These are phyloP conservation scores for Parnassius mnemosyne DNA, from an alignment of 2,888 invertebrate species.

Conservation along the genomic window DNA sequence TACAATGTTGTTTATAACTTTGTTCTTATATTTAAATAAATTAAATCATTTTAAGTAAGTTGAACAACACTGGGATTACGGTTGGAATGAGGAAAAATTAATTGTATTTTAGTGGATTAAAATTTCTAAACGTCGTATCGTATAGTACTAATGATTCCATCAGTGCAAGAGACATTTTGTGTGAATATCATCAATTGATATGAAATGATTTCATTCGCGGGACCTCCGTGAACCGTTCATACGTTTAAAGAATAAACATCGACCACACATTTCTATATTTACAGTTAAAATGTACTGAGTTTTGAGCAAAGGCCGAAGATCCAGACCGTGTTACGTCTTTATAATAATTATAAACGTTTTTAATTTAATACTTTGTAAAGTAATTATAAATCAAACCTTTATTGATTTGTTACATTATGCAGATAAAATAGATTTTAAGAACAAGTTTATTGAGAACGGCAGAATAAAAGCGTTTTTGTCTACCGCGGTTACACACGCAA, in stretches of 20 bases:
- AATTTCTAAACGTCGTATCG: not conserved
- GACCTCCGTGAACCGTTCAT: not conserved
- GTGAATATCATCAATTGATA: conserved; percentile 17
- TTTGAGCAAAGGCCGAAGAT: conserved; percentile 22
- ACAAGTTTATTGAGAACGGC: no score
- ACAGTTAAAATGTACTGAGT: conserved; percentile 8
- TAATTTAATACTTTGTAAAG: not conserved
- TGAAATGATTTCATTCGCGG: conserved; percentile 5
- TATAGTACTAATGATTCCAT: not conserved
- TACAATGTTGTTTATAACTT: no score
- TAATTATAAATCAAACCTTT: no score
- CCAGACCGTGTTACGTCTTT: not conserved
- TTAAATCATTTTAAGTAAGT: no score
- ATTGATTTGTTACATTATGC: no score
- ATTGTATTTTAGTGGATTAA: not conserved
- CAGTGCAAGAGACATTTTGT: conserved; percentile 15
- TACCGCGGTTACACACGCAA: conserved; percentile 3
- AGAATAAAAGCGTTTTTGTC: no score
- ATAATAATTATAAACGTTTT: not conserved
- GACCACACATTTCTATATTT: conserved; percentile 21
- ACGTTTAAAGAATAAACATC: conserved; percentile 18
- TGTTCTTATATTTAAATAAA: no score
- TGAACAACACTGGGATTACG: no score
- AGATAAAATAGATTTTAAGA: no score
- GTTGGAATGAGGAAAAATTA: no score